phyloP scores from a whole-genome alignment of 2,888 invertebrate genomes.

The Bhutanitis thaidina region DNA sequence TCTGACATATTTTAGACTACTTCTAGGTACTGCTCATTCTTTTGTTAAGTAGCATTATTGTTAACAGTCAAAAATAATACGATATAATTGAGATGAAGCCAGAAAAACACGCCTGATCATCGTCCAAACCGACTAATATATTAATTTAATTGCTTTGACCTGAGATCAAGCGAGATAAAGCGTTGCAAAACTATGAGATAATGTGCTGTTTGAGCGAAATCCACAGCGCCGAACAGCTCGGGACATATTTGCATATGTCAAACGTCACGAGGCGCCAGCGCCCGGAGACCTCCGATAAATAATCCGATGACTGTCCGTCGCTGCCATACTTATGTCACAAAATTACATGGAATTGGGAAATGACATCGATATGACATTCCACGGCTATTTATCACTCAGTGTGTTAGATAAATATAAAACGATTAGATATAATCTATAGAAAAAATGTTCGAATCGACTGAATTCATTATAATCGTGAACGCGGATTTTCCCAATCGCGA shows the following conservation, averaged over 20 bases:
- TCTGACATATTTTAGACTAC: too few relatives aligned
- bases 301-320: not conserved
- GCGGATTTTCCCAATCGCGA: slow-evolving; percentile 6
- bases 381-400: not conserved
- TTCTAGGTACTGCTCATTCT: too few relatives aligned
- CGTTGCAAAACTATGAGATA: not conserved
- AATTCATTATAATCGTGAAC: too few relatives aligned
- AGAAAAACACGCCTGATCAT: too few relatives aligned
- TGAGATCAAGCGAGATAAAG: not conserved
- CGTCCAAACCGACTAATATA: too few relatives aligned
- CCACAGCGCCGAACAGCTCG: not conserved
- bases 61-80: too few relatives aligned
- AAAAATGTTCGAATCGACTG: too few relatives aligned
- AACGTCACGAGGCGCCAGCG: not conserved
- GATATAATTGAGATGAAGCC: too few relatives aligned
- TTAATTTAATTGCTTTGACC: not conserved
- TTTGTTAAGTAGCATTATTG: too few relatives aligned
- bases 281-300: not conserved
- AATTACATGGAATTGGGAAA: slow-evolving; percentile 15
- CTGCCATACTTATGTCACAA: slow-evolving; percentile 1
- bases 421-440: too few relatives aligned
- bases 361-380: not conserved
- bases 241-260: not conserved
- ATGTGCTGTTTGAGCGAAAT: not conserved
- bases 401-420: not conserved